Percentiles rank a stretch among this genome's conserved stretches.
Evolutionary conservation across 2,888 invertebrate genomes (phyloP).

Genomic region (Amphipyra berbera): DNA sequence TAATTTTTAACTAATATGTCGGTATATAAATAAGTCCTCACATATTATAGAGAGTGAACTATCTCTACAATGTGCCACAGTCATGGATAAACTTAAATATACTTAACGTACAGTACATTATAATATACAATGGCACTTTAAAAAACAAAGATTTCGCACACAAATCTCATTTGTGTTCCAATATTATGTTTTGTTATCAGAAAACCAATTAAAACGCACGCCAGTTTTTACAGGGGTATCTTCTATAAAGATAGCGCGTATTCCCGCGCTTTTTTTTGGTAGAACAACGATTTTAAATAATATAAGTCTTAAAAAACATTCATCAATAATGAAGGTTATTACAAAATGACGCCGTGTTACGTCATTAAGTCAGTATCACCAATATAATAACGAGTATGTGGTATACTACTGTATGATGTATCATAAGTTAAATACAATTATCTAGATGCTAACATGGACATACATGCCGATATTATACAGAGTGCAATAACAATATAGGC

Average conservation of each 20-base stretch:
- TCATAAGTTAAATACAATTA: constrained; percentile 49
- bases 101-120: constrained; percentile 57
- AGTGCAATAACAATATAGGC: constrained; percentile 61
- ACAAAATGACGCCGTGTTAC: constrained; percentile 21
- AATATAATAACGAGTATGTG: constrained; percentile 38
- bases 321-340: constrained; percentile 32
- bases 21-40: constrained; percentile 10
- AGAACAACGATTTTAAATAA: constrained; percentile 11
- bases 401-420: constrained; percentile 39
- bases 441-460: constrained; percentile 52
- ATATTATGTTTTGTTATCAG: constrained; percentile 22
- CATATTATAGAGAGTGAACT: constrained; percentile 43
- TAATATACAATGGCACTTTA: constrained; percentile 60
- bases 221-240: background rate
- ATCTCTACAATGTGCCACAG: constrained; percentile 55
- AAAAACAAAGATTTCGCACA: constrained; percentile 49
- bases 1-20: constrained; percentile 14
- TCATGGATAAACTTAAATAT: constrained; percentile 65
- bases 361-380: constrained; percentile 30
- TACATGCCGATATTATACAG: constrained; percentile 53
- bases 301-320: constrained; percentile 23
- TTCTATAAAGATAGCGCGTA: constrained; percentile 5
- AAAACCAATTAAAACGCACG: constrained; percentile 19
- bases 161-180: constrained; percentile 49
- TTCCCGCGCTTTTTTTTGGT: background rate